Evolutionary conservation across 2,797 vertebrate genomes (phyloP).

Genomic region (Choloepus didactylus): DNA sequence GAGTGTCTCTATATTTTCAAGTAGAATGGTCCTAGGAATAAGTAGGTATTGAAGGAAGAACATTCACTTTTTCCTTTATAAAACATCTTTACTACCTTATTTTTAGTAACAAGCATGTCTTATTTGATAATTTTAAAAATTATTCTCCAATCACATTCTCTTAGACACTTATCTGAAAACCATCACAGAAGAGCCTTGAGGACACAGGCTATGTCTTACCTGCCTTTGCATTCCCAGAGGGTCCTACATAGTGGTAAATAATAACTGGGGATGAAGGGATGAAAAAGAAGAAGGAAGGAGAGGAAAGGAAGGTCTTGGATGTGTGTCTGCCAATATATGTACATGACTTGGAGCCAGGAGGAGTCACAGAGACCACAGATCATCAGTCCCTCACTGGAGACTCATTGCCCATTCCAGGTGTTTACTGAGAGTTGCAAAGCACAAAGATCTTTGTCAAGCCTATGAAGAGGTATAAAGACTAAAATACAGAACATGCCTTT

Average conservation of each 20-base stretch:
- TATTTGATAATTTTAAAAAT: not conserved
- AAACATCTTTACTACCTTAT: not conserved
- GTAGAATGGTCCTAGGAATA: not conserved
- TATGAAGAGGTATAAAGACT: not conserved
- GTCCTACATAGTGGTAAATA: not conserved
- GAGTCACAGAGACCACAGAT: too few relatives aligned
- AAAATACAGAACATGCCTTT: not conserved
- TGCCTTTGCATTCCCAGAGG: not conserved
- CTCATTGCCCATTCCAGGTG: not conserved
- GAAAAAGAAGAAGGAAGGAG: not conserved
- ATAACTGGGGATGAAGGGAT: not conserved
- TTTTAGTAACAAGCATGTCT: not conserved
- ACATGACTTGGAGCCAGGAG: not conserved
- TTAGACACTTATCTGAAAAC: not conserved
- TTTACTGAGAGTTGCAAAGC: not conserved
- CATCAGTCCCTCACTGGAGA: not conserved
- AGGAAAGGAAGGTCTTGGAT: not conserved
- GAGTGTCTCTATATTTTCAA: not conserved
- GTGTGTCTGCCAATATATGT: accelerated
- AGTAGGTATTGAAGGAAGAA: not conserved
- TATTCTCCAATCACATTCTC: not conserved
- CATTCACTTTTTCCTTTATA: not conserved
- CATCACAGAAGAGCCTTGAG: not conserved
- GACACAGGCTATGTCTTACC: not conserved
- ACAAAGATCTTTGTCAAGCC: not conserved